phyloP scores from a whole-genome alignment of 2,113 vertebrate genomes.

The Tupaia tana region DNA sequence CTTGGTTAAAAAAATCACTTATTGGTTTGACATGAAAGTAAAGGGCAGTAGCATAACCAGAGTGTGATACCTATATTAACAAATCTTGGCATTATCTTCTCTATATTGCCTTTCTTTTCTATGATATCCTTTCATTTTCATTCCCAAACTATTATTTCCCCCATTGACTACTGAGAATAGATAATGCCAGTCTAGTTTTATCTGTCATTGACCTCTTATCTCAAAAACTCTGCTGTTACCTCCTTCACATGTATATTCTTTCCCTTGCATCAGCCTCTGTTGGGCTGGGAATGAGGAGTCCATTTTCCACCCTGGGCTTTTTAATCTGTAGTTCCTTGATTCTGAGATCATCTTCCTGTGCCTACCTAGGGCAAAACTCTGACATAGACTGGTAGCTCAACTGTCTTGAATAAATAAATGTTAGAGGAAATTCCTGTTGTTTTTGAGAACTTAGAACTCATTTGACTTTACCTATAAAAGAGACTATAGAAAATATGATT shows the following conservation, averaged over 20 bases:
- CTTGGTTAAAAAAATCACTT: conserved; percentile 11
- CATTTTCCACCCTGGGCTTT: background rate
- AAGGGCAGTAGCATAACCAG: background rate
- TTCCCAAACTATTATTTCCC: background rate
- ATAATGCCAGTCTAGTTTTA: background rate
- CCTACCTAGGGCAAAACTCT: background rate
- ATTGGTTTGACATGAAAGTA: background rate
- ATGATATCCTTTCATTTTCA: background rate
- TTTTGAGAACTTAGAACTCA: background rate
- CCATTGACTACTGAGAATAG: background rate
- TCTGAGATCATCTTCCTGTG: background rate
- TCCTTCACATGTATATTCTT: background rate
- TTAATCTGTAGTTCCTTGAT: background rate
- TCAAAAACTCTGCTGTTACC: background rate
- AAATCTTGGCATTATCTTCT: background rate
- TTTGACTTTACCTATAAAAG: conserved; percentile 30
- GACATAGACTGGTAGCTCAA: background rate
- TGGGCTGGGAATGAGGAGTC: background rate
- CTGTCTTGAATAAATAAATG: background rate
- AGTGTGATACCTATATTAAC: background rate
- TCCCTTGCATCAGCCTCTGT: background rate
- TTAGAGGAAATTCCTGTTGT: background rate
- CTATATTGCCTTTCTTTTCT: background rate
- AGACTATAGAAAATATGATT: conserved; percentile 8
- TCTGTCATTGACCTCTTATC: background rate